These are phyloP conservation scores for Chymomyza fuscimana DNA, from an alignment of 2,888 invertebrate species.

Conservation along the genomic window DNA sequence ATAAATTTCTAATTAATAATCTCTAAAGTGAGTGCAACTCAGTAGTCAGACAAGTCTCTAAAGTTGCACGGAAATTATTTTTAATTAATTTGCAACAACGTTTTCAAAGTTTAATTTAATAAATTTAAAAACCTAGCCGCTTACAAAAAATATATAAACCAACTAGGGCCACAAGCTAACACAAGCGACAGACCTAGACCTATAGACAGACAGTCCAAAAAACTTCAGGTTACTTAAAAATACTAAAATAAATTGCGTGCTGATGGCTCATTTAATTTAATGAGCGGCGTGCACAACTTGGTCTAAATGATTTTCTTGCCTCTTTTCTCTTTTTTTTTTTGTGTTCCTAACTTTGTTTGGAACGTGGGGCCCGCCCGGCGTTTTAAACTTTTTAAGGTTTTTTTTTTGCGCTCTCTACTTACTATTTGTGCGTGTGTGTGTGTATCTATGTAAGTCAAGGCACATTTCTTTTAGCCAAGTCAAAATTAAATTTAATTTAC, in stretches of 20 bases:
- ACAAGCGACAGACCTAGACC: neutral
- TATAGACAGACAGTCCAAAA: neutral
- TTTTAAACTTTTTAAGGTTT: constrained; percentile 5
- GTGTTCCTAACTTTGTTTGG: constrained; percentile 12
- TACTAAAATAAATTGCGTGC: constrained; percentile 79
- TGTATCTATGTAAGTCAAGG: constrained; percentile 4
- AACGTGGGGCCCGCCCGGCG: constrained; percentile 3
- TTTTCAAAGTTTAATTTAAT: constrained; percentile 7
- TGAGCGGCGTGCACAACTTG: constrained; percentile 78
- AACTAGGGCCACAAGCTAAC: neutral
- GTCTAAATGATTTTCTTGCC: constrained; percentile 76
- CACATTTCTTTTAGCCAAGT: constrained; percentile 17
- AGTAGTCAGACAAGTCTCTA: neutral
- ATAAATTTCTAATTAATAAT: neutral
- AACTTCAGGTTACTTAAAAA: constrained; percentile 63
- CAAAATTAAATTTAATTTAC: constrained; percentile 55
- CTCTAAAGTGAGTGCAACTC: neutral
- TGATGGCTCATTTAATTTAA: constrained; percentile 79
- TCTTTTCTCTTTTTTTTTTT: neutral
- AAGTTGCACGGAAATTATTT: constrained; percentile 19
- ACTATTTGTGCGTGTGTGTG: constrained; percentile 11
- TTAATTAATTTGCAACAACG: constrained; percentile 29
- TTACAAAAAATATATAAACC: neutral
- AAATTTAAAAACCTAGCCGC: neutral
- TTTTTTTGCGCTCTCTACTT: constrained; percentile 1